Conservation (phyloP, 2,797 vertebrate genomes). For the Tiaroga cobitis region DNA sequence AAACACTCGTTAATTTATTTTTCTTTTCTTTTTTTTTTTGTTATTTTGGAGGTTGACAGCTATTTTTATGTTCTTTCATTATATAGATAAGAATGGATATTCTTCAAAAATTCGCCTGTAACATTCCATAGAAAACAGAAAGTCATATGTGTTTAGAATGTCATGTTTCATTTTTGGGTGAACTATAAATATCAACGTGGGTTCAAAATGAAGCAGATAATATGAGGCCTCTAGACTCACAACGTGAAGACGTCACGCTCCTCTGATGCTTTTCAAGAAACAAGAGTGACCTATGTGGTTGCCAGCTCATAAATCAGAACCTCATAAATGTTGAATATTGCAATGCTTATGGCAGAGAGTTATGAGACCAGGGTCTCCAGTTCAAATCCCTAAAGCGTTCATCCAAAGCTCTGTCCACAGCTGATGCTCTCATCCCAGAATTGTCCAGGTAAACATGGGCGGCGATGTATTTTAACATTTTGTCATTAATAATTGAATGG, state of each 20-base stretch:
- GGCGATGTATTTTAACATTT: conserved; percentile 51
- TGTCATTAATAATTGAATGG: conserved; percentile 62
- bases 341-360: conserved; percentile 53
- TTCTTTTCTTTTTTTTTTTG: background rate
- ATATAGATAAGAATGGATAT: background rate
- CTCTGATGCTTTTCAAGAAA: conserved; percentile 53
- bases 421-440: conserved; percentile 27
- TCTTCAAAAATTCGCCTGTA: background rate
- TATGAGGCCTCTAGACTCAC: conserved; percentile 52
- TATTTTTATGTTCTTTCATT: background rate
- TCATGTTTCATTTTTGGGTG: background rate
- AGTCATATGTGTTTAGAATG: background rate
- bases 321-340: conserved; percentile 63
- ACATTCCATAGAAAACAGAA: background rate
- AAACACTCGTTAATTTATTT: no score
- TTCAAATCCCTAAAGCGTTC: conserved; percentile 59
- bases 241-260: conserved; percentile 45
- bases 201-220: conserved; percentile 5
- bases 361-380: conserved; percentile 52
- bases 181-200: background rate
- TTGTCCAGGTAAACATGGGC: conserved; percentile 50
- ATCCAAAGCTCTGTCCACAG: conserved; percentile 35
- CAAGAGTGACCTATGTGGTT: conserved; percentile 54
- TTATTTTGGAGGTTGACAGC: background rate
- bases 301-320: conserved; percentile 60